Evolutionary conservation across 2,888 invertebrate genomes (phyloP).

Genomic region (Plemyria rubiginata): DNA sequence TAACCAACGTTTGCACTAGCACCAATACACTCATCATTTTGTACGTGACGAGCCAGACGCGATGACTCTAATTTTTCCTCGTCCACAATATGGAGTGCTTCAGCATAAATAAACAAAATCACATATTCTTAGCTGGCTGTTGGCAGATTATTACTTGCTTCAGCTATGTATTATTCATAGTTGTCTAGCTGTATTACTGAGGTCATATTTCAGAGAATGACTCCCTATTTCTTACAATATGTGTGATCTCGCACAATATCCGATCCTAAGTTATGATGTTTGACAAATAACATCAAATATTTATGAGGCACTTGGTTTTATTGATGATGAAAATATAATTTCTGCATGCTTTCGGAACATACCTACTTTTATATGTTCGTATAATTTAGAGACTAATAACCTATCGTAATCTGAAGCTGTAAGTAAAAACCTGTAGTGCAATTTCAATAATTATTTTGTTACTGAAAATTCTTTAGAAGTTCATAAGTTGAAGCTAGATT

Average conservation of each 20-base stretch:
- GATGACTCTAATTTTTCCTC: constrained; percentile 35
- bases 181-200: constrained; percentile 66
- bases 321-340: not conserved
- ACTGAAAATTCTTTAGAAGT: too few relatives aligned
- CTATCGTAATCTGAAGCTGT: too few relatives aligned
- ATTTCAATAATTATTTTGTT: too few relatives aligned
- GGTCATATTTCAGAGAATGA: constrained; percentile 65
- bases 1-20: too few relatives aligned
- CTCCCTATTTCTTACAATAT: constrained; percentile 58
- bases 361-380: too few relatives aligned
- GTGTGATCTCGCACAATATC: constrained; percentile 40
- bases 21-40: constrained; percentile 32
- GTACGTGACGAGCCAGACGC: constrained; percentile 39
- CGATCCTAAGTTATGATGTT: constrained; percentile 28
- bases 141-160: constrained; percentile 70
- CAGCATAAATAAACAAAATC: constrained; percentile 50
- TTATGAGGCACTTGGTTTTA: constrained; percentile 20
- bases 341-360: not conserved
- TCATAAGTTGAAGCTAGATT: constrained; percentile 12
- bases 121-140: constrained; percentile 60
- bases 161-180: constrained; percentile 78
- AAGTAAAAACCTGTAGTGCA: too few relatives aligned
- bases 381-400: too few relatives aligned
- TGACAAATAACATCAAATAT: constrained; percentile 24
- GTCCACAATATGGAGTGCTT: constrained; percentile 38